Percentiles rank a stretch among this genome's conserved stretches.
Conservation (phyloP, 2,888 invertebrate species). For the Acleris laterana region DNA sequence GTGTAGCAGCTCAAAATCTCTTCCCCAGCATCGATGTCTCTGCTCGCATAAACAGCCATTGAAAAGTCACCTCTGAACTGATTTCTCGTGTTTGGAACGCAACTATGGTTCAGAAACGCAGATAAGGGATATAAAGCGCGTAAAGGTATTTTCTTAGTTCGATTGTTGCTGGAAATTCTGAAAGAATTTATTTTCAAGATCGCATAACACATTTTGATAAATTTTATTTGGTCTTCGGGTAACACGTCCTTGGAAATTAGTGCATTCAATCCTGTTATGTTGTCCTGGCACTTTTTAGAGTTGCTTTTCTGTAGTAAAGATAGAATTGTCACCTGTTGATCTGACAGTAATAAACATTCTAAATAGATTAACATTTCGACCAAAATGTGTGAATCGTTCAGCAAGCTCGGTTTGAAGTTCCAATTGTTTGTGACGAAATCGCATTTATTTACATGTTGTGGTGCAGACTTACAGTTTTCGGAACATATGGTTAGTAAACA, state of each 20-base stretch:
- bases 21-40: constrained; percentile 81
- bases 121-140: constrained; percentile 87
- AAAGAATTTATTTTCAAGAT: constrained; percentile 87
- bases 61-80: constrained; percentile 80
- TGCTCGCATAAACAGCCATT: constrained; percentile 85
- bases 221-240: constrained; percentile 75
- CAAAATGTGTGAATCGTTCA: constrained; percentile 47
- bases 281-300: constrained; percentile 42
- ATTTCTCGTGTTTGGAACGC: constrained; percentile 87
- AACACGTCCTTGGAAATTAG: constrained; percentile 73
- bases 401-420: constrained; percentile 56
- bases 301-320: constrained; percentile 70
- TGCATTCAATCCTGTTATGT: constrained; percentile 78
- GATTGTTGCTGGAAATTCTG: constrained; percentile 72
- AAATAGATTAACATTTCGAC: constrained; percentile 59
- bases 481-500: constrained; percentile 89
- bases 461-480: constrained; percentile 80
- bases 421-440: constrained; percentile 82
- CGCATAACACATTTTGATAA: constrained; percentile 80
- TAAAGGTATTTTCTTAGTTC: constrained; percentile 66
- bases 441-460: constrained; percentile 86
- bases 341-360: constrained; percentile 57
- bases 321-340: constrained; percentile 73
- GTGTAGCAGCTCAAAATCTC: constrained; percentile 88
- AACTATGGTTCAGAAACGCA: constrained; percentile 87